Base-by-base conservation (phyloP, 2,797 vertebrate genomes). In the Sebastes dallii region DNA sequence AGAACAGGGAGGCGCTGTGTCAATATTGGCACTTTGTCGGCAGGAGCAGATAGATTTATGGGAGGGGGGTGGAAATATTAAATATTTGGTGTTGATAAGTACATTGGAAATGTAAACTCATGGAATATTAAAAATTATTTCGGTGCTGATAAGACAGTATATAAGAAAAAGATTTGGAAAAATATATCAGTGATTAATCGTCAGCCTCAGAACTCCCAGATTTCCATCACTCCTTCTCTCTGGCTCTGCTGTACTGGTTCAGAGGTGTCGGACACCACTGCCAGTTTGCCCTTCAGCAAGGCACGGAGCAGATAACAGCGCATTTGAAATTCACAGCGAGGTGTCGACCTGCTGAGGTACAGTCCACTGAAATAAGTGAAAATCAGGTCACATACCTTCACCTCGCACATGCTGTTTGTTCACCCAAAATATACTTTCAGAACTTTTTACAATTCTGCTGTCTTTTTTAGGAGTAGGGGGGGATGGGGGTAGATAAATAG, bases 21-120 rank as follows among this genome's bases (percentile, higher is more conserved):
- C 82, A 85, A 86, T 86, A 86, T 72, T 86, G 86, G 72, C 75
- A 67, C 62, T 62, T 61, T 78, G 78, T 86, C n/a, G 1, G 72
- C 66, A 64, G 64, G n/a, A 42, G 66, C 59, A 81, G 77, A 55
- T 55, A 74, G 32, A 77, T 81, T 82, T 11, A 36, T 25, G 60
- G 27, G 24, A 52, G 46, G 25, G 14, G 25, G 36, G 56, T 71
- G 66, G 65, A 58, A 61, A 60, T 30, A 56, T 80, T 12, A 76
- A 65, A 78, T 72, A 69, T 69, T 56, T 71, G 65, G 16, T 50
- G 46, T 50, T 71, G 60, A 68, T 70, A 66, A 30, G 62, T 69
- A 68, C 6, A 8, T 5, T 66, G 58, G 58, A 66, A 50, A 65
- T 34, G n/a, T 62, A 10, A 72, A 72, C 54, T 72, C 22, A 52